A percentile compares a stretch with the other conserved stretches of the same genome.
These are phyloP conservation scores for Cardiocondyla obscurior DNA, from an alignment of 1,140 invertebrate genomes.

Conservation along the genomic window DNA sequence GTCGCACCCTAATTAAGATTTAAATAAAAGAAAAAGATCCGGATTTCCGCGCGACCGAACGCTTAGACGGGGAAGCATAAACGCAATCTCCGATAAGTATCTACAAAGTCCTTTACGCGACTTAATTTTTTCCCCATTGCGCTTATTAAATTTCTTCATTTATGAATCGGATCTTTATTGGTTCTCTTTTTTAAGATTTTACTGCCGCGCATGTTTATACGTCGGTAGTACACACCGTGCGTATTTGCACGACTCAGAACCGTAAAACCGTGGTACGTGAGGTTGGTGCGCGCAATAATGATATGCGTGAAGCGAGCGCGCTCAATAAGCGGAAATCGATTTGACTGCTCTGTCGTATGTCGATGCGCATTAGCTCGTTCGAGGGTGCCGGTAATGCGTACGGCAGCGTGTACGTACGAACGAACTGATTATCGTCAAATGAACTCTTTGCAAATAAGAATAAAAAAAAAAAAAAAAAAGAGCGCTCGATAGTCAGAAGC, in stretches of 20 bases:
- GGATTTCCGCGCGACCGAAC: background rate
- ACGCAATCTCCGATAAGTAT: background rate
- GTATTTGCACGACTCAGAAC: conserved; percentile 51
- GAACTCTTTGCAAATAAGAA: conserved; percentile 4
- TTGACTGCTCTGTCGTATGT: conserved; percentile 52
- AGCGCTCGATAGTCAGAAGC: background rate
- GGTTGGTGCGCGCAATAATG: conserved; percentile 53
- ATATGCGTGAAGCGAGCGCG: conserved; percentile 57
- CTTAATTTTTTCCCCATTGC: background rate
- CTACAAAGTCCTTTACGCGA: background rate
- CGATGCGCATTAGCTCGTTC: conserved; percentile 52
- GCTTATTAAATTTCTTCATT: background rate
- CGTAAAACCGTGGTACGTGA: conserved; percentile 62
- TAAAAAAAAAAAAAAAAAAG: background rate
- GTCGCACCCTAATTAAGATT: background rate
- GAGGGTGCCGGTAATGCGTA: background rate
- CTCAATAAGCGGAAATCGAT: conserved; percentile 64
- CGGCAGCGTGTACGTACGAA: conserved; percentile 1
- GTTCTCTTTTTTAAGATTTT: background rate
- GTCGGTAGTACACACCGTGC: background rate
- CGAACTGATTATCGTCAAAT: conserved; percentile 44
- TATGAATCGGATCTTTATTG: conserved; percentile 20
- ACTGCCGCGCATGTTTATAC: background rate
- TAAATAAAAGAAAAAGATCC: background rate
- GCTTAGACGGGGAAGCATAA: background rate